phyloP scores from a whole-genome alignment of 2,888 invertebrate genomes.

The Gnatocerus cornutus region DNA sequence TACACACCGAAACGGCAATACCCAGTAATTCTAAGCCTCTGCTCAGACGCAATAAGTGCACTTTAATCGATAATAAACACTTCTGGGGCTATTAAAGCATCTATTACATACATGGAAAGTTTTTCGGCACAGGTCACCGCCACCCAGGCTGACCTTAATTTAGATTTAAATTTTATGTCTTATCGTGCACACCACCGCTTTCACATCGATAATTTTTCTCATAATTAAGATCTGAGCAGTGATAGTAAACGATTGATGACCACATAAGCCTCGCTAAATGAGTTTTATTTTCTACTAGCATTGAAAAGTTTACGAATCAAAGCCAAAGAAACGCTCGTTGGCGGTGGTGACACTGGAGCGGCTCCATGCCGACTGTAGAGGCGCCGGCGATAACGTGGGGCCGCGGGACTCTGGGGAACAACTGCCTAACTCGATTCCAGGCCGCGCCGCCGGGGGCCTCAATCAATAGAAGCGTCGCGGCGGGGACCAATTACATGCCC shows the following conservation, averaged over 20 bases:
- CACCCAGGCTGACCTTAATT: conserved; percentile 2
- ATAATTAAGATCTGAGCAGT: conserved; percentile 21
- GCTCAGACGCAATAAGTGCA: conserved; percentile 35
- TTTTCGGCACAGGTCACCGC: neutral
- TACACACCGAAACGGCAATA: conserved; percentile 43
- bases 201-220: conserved; percentile 2
- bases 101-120: too few relatives aligned
- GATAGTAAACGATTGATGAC: conserved; percentile 30
- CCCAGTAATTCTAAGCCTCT: conserved; percentile 37
- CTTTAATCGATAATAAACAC: conserved; percentile 9
- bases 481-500: conserved; percentile 73
- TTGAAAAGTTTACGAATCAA: neutral
- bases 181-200: neutral
- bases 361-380: conserved; percentile 41
- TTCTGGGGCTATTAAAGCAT: too few relatives aligned
- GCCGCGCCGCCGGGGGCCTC: conserved; percentile 70
- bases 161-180: conserved; percentile 1
- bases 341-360: conserved; percentile 22
- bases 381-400: conserved; percentile 51
- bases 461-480: conserved; percentile 72
- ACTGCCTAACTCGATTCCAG: conserved; percentile 71
- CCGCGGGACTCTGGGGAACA: conserved; percentile 64
- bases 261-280: neutral
- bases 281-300: neutral
- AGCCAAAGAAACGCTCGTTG: neutral